Evolutionary conservation across 1,140 invertebrate species (phyloP).

Genomic region (Amyelois transitella): DNA sequence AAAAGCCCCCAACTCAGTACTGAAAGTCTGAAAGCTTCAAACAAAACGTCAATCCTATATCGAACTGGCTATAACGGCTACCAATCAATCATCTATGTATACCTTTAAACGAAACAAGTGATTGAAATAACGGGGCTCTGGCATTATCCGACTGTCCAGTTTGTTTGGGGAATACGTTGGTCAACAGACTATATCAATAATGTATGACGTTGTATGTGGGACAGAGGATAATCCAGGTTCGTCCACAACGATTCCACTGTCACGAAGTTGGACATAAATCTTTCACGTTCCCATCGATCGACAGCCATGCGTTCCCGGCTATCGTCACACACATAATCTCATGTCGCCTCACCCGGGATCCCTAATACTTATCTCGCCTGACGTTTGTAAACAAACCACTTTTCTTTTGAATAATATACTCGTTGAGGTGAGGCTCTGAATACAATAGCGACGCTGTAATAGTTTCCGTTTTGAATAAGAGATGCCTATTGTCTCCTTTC

Average conservation of each 20-base stretch:
- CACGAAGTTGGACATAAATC: conserved; percentile 63
- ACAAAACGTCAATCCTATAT: background rate
- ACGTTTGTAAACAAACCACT: conserved; percentile 65
- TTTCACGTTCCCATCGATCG: conserved; percentile 52
- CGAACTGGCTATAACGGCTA: background rate
- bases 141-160: conserved; percentile 3
- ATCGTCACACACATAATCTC: conserved; percentile 32
- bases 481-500: conserved; percentile 61
- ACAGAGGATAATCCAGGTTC: conserved; percentile 61
- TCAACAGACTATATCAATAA: conserved; percentile 26
- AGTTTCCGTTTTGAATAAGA: conserved; percentile 72
- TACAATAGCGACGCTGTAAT: conserved; percentile 66
- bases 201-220: conserved; percentile 35
- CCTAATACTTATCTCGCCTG: conserved; percentile 47
- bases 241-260: conserved; percentile 46
- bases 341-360: conserved; percentile 41
- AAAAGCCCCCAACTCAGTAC: background rate
- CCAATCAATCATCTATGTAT: conserved; percentile 3
- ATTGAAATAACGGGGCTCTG: conserved; percentile 1
- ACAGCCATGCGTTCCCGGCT: conserved; percentile 34
- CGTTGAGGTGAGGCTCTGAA: conserved; percentile 55
- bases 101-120: conserved; percentile 2
- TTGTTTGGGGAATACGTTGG: conserved; percentile 16
- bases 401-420: conserved; percentile 66
- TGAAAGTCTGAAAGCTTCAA: background rate